Evolutionary conservation across 2,797 vertebrate species (phyloP), one percentile per base, ranked within the genome.

Genomic region (Rhynchotus rufescens): DNA sequence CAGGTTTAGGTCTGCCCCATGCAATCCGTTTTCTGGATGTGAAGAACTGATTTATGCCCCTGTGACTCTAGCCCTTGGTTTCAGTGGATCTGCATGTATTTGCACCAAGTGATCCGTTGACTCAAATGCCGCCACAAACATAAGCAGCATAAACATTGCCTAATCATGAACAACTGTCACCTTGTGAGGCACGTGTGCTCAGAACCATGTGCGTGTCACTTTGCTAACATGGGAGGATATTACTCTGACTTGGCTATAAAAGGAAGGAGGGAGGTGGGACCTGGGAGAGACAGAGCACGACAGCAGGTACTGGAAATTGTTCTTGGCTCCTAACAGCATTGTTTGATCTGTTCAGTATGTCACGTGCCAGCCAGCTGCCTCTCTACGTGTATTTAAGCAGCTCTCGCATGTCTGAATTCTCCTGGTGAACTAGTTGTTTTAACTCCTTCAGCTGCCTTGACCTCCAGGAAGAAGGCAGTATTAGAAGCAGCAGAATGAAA

Each of bases 311-410:
- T 92, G 81, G 90, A 87, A 91, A 89, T 93, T 93, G 86, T 76
- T 92, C 82, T 92, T 96, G 90, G 95, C 95, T 96, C 86, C 44
- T 14, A 16, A 76, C 73, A 92, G 84, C 84, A 83, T 81, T 96
- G 93, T 96, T 92, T 96, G 95, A 91, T 90, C 81, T 92, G 47
- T 76, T 93, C 91, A 89, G 44, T 23, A 60, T 82, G 81, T 96
- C 91, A 92, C 79, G 90, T 89, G 93, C 95, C 95, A 95, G 73
- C 86, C 94, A 95, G 86, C 88, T 3, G 7, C 89, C 91, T 91
- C 49, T 78, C 84, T 94, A 89, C 74, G 22, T 93, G 94, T 96
- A 71, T 87, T 92, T 87, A 87, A 80, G 73, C 94, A 93, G 88
- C 81, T 93, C 82, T 80, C 61, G 62, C 40, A 65, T 94, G 91